Conservation (phyloP, 2,888 invertebrate genomes). For the Scaptomyza polygonia region DNA sequence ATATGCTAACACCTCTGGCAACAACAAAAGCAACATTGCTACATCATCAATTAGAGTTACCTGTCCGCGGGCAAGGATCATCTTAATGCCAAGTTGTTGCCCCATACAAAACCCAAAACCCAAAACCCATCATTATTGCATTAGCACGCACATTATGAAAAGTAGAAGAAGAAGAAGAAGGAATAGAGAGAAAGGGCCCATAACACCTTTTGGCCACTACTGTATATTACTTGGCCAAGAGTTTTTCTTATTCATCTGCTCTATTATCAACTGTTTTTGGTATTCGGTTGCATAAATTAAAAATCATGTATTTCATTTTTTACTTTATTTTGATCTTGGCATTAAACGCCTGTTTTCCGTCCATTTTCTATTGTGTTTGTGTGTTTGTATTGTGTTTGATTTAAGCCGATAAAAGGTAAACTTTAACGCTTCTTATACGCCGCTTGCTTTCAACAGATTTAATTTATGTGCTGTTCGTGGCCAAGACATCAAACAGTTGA, state of each 20-base stretch:
- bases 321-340: constrained; percentile 8
- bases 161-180: neutral
- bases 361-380: constrained; percentile 26
- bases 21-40: constrained; percentile 44
- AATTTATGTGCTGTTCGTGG: constrained; percentile 65
- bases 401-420: constrained; percentile 76
- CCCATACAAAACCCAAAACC: constrained; percentile 14
- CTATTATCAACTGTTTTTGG: constrained; percentile 59
- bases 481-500: constrained; percentile 64
- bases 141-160: constrained; percentile 47
- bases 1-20: constrained; percentile 76
- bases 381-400: constrained; percentile 63
- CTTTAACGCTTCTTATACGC: constrained; percentile 69
- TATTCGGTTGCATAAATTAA: constrained; percentile 71
- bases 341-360: constrained; percentile 72
- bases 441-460: constrained; percentile 65
- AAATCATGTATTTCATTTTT: constrained; percentile 57
- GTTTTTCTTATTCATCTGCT: constrained; percentile 19
- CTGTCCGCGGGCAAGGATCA: constrained; percentile 76
- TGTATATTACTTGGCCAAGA: constrained; percentile 24
- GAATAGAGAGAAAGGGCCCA: constrained; percentile 3
- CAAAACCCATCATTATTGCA: constrained; percentile 70
- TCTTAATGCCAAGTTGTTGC: constrained; percentile 10
- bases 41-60: constrained; percentile 78
- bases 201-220: constrained; percentile 69